These are phyloP conservation scores for Tinamus major DNA, from an alignment of 2,797 vertebrate species.

Conservation along the genomic window DNA sequence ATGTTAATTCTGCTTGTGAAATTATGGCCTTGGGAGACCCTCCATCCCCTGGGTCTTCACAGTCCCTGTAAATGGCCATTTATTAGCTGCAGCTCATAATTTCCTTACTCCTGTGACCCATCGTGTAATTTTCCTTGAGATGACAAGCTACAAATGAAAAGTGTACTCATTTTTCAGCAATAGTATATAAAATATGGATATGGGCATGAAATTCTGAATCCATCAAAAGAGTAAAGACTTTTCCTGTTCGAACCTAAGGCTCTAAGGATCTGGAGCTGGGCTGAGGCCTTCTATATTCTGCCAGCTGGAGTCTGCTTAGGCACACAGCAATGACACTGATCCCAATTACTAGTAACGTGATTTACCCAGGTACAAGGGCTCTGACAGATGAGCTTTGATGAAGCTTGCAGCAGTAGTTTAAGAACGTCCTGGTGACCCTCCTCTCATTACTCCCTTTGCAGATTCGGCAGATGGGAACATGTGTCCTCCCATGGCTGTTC, in stretches of 20 bases:
- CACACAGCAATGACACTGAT: background rate
- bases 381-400: slow-evolving; percentile 30
- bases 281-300: background rate
- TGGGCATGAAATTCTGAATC: slow-evolving; percentile 35
- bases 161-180: slow-evolving; percentile 26
- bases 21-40: slow-evolving; percentile 39
- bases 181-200: slow-evolving; percentile 52
- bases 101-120: slow-evolving; percentile 25
- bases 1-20: slow-evolving; percentile 62
- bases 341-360: slow-evolving; percentile 19
- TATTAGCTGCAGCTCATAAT: slow-evolving; percentile 56
- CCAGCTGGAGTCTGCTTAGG: background rate
- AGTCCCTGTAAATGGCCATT: slow-evolving; percentile 47
- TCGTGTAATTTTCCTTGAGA: slow-evolving; percentile 63
- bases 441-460: slow-evolving; percentile 8
- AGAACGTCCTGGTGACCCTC: slow-evolving; percentile 45
- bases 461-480: background rate
- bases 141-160: slow-evolving; percentile 66
- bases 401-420: background rate
- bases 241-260: slow-evolving; percentile 12
- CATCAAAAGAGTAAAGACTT: slow-evolving; percentile 48
- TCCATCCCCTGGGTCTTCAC: background rate
- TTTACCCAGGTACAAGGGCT: background rate
- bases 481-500: background rate
- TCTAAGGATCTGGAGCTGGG: background rate